Conservation (phyloP, 2,797 vertebrate species). For the Geotrypetes seraphini region DNA sequence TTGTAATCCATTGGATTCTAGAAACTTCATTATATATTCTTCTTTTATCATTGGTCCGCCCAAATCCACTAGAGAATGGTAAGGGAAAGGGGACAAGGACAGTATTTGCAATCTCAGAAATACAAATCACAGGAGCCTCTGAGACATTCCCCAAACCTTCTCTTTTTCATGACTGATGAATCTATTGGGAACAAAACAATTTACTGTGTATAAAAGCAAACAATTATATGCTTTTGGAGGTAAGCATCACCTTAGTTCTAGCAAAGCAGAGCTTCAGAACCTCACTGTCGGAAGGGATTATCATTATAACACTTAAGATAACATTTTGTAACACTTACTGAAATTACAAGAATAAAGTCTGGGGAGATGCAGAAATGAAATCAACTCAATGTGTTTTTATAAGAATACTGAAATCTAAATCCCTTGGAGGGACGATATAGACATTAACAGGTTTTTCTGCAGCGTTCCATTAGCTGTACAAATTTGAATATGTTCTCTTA, state of each 20-base stretch:
- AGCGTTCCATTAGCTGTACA: slow-evolving; percentile 71
- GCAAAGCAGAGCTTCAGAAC: slow-evolving; percentile 69
- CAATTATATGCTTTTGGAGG: slow-evolving; percentile 77
- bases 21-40: too few relatives aligned
- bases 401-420: slow-evolving; percentile 66
- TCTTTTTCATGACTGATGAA: slow-evolving; percentile 73
- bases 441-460: slow-evolving; percentile 67
- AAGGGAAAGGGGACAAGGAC: too few relatives aligned
- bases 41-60: too few relatives aligned
- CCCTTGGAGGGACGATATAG: slow-evolving; percentile 66
- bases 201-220: slow-evolving; percentile 64
- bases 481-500: slow-evolving; percentile 69
- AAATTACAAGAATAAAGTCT: slow-evolving; percentile 69
- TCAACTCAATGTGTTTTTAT: slow-evolving; percentile 67
- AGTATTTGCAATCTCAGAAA: slow-evolving; percentile 29
- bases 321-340: slow-evolving; percentile 84
- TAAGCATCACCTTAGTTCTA: slow-evolving; percentile 85
- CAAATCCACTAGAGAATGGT: slow-evolving; percentile 19
- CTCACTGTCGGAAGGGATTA: slow-evolving; percentile 76
- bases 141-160: slow-evolving; percentile 45
- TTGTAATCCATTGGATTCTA: too few relatives aligned
- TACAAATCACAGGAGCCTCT: slow-evolving; percentile 45
- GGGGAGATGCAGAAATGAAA: slow-evolving; percentile 57
- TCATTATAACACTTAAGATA: slow-evolving; percentile 79
- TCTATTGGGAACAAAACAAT: slow-evolving; percentile 71